Evolutionary conservation across 2,888 invertebrate genomes (phyloP), one percentile per base, ranked within the genome.

Genomic region (Colletes collaris): DNA sequence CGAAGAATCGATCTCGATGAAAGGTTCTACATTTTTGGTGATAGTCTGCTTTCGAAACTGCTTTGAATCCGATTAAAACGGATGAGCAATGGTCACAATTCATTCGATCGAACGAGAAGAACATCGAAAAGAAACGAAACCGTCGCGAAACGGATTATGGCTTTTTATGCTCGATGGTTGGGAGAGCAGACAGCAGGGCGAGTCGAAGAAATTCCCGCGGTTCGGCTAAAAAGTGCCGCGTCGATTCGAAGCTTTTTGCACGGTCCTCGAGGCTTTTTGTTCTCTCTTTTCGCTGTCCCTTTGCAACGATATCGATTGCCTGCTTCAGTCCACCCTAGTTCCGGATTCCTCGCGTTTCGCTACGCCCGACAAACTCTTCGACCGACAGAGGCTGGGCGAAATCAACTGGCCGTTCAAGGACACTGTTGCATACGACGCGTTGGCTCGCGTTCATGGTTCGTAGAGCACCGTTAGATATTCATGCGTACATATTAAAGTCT

Each of bases 301-400:
- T 60, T 19, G 13, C 55, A 49, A 37, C 58, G 40, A 64, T 69
- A 75, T 69, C 69, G 78, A 75, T 65, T 75, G 49, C 69, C 55
- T 6, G 44, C 69, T 64, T 56, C 76, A 50, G 35, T 6, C 44
- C 67, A 40, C 46, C 67, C 62, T 49, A 63, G 67, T 40, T 50
- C 55, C 40, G 27, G 16, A 52, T 35, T 58, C 13, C 50, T 53
- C 56, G 53, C 37, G 62, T 60, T 49, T 37, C 44, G 16, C 62
- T 19, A 66, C 56, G 49, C 19, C 27, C 13, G 70, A 70, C 37
- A 58, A 76, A 40, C 67, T 59, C 63, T 52, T 44, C 59, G n/a
- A 7, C 55, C 19, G 37, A 50, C 6, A 46, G 44, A 10, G 44
- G 10, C 44, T 3, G 10, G 8, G 10, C 44, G 44, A 10, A 46